Evolutionary conservation across 2,797 vertebrate genomes (phyloP).

Genomic region (Jordanella pulchra): DNA sequence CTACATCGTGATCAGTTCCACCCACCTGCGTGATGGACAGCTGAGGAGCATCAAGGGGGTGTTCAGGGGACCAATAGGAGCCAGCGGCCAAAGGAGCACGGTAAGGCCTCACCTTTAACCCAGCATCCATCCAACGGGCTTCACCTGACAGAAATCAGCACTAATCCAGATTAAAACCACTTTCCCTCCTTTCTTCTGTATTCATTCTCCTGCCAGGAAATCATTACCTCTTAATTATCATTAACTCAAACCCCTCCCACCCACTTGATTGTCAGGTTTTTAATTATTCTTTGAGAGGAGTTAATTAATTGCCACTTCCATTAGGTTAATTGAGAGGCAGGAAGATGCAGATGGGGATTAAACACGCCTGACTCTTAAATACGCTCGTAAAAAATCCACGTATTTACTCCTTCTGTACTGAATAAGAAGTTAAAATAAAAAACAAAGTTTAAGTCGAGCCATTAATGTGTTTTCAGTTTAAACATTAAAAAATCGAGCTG

Average conservation of each 20-base stretch:
- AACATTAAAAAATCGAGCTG: not conserved
- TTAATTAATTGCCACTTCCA: constrained; percentile 76
- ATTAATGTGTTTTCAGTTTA: not conserved
- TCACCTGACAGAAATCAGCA: constrained; percentile 11
- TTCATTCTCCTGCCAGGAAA: constrained; percentile 26
- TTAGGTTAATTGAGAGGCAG: constrained; percentile 75
- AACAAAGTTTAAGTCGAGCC: not conserved
- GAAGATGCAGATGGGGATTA: constrained; percentile 37
- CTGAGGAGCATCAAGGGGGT: constrained; percentile 99
- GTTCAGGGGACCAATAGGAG: constrained; percentile 94
- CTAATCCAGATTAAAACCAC: constrained; percentile 13
- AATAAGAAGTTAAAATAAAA: not conserved
- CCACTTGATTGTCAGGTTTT: constrained; percentile 64
- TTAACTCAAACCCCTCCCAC: constrained; percentile 45
- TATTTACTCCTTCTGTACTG: not conserved
- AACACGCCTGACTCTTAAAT: not conserved
- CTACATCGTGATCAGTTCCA: constrained; percentile 98
- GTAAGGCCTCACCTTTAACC: constrained; percentile 74
- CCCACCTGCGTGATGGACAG: constrained; percentile 96
- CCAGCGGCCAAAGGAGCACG: constrained; percentile 86
- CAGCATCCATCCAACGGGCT: no score
- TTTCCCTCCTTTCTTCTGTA: constrained; percentile 1
- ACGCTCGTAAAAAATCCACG: not conserved
- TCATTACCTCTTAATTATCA: constrained; percentile 53
- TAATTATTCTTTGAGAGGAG: constrained; percentile 65